Conservation (phyloP, 1,140 invertebrate genomes). For the Listronotus oregonensis region DNA sequence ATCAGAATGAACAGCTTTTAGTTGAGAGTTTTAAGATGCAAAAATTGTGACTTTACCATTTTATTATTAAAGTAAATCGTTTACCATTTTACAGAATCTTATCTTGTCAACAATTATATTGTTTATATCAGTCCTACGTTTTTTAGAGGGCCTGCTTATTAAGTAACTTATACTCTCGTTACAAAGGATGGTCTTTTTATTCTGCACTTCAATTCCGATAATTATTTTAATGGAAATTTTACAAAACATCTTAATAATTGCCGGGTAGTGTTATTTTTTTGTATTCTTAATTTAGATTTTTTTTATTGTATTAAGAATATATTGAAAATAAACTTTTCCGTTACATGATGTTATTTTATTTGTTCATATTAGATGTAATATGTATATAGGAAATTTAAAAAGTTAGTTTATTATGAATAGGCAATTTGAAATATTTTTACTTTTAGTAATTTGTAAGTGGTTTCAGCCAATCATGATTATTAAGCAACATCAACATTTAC, state of each 20-base stretch:
- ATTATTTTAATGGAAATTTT: too few relatives aligned
- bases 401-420: conserved; percentile 5
- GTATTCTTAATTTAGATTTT: conserved; percentile 13
- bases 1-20: too few relatives aligned
- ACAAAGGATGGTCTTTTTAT: too few relatives aligned
- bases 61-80: too few relatives aligned
- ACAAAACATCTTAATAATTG: neutral
- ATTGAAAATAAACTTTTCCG: conserved; percentile 7
- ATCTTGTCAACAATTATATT: too few relatives aligned
- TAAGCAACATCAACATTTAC: neutral
- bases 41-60: too few relatives aligned
- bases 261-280: conserved; percentile 10
- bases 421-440: conserved; percentile 15
- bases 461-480: conserved; percentile 21
- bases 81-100: too few relatives aligned
- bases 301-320: conserved; percentile 7
- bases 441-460: conserved; percentile 11
- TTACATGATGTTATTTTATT: conserved; percentile 2
- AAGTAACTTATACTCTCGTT: too few relatives aligned
- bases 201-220: too few relatives aligned
- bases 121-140: too few relatives aligned
- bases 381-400: conserved; percentile 21
- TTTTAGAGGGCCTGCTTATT: too few relatives aligned
- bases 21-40: too few relatives aligned
- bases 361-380: conserved; percentile 20